phyloP scores from a whole-genome alignment of 2,888 invertebrate species.

The Agonopterix subpropinquella region DNA sequence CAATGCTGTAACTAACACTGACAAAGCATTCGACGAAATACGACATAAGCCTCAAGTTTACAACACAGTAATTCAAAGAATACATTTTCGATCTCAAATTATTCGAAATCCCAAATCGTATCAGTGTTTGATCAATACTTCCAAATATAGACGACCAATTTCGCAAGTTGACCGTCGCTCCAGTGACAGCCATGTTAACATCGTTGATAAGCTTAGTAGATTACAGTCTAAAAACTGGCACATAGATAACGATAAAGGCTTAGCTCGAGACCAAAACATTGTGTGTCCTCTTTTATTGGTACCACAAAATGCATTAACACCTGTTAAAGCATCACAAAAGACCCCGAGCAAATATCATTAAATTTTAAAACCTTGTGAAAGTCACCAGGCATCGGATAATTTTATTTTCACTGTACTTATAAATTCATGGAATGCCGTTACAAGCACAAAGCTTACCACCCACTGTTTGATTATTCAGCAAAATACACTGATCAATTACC shows the following conservation, averaged over 20 bases:
- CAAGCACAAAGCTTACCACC: constrained; percentile 43
- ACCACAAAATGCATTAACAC: constrained; percentile 5
- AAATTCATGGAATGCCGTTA: constrained; percentile 35
- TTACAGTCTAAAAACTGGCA: constrained; percentile 27
- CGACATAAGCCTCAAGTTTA: too few relatives aligned
- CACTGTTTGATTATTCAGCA: constrained; percentile 44
- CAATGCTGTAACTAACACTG: too few relatives aligned
- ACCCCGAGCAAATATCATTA: constrained; percentile 1
- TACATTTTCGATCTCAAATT: too few relatives aligned
- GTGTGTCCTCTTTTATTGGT: constrained; percentile 3
- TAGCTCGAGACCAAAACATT: constrained; percentile 19
- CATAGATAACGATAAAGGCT: constrained; percentile 29
- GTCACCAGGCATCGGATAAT: constrained; percentile 16
- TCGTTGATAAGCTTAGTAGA: constrained; percentile 24
- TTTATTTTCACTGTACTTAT: constrained; percentile 24
- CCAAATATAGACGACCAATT: too few relatives aligned
- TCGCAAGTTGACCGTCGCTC: too few relatives aligned
- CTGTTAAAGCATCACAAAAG: background rate
- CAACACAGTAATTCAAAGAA: too few relatives aligned
- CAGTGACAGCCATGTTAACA: constrained; percentile 10
- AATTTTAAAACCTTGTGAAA: constrained; percentile 13
- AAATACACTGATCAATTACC: constrained; percentile 51
- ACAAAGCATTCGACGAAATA: too few relatives aligned
- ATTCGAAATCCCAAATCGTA: too few relatives aligned
- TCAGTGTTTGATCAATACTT: too few relatives aligned